Evolutionary conservation across 2,113 vertebrate genomes (phyloP).

Genomic region (Corynorhinus townsendii): DNA sequence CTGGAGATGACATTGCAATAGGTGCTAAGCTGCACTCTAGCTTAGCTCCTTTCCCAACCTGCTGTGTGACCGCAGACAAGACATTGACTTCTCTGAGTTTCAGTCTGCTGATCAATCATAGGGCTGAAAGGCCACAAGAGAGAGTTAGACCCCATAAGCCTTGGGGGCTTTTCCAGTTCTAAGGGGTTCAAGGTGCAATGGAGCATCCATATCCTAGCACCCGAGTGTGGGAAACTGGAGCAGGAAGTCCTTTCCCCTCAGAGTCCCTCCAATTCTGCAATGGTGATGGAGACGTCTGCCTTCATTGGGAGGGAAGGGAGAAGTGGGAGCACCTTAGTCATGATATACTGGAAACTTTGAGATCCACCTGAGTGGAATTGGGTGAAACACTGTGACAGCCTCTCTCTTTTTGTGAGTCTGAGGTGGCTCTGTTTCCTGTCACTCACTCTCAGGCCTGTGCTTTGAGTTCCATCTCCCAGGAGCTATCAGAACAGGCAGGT

Average conservation of each 20-base stretch:
- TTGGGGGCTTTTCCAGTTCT: neutral
- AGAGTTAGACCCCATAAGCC: neutral
- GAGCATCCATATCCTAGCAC: neutral
- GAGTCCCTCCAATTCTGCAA: neutral
- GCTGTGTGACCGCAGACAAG: neutral
- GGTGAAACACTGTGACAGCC: neutral
- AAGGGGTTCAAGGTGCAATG: neutral
- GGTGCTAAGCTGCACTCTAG: neutral
- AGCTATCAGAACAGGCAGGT: neutral
- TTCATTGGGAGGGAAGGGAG: neutral
- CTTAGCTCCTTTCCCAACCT: neutral
- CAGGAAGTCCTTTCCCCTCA: neutral
- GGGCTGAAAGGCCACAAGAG: neutral
- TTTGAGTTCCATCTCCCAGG: neutral
- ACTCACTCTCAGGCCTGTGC: neutral
- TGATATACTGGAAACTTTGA: rapidly evolving
- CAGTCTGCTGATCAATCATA: rapidly evolving
- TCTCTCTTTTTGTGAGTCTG: neutral
- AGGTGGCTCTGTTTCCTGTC: neutral
- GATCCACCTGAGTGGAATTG: neutral
- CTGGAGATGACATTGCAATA: neutral
- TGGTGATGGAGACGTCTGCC: neutral
- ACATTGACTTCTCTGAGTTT: neutral
- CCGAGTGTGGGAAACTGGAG: rapidly evolving
- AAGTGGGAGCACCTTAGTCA: neutral